These are phyloP conservation scores for Macrostomum lignano DNA, from an alignment of 1,140 invertebrate species.

Conservation along the genomic window DNA sequence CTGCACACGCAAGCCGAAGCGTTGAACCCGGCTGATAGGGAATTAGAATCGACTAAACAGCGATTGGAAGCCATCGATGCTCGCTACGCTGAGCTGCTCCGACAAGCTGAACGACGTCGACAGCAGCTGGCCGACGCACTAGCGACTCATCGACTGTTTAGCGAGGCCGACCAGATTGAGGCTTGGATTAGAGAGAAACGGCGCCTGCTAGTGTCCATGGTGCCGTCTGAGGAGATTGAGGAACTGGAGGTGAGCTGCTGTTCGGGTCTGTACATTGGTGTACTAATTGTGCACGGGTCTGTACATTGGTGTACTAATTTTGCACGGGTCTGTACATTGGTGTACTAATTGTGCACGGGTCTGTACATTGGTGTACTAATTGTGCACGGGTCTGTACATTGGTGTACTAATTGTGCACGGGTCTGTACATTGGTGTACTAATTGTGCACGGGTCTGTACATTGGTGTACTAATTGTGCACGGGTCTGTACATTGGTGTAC, in stretches of 20 bases:
- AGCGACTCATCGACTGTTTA: conserved; percentile 78
- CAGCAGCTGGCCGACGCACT: conserved; percentile 78
- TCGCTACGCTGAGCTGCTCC: conserved; percentile 75
- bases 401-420: no score
- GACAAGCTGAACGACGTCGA: conserved; percentile 74
- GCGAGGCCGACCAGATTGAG: conserved; percentile 86
- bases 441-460: no score
- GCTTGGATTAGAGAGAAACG: conserved; percentile 98
- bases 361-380: no score
- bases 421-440: no score
- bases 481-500: no score
- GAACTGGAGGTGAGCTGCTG: conserved; percentile 95
- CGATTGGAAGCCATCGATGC: conserved; percentile 68
- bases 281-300: no score
- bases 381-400: no score
- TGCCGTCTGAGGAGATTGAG: conserved; percentile 77
- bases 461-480: no score
- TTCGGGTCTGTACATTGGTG: no score
- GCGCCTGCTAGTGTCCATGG: conserved; percentile 85
- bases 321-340: no score
- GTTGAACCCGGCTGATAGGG: conserved; percentile 32
- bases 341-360: no score
- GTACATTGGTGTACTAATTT: no score
- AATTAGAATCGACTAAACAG: conserved; percentile 45
- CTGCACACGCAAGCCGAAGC: conserved; percentile 48